phyloP scores from a whole-genome alignment of 2,888 invertebrate species.

The Eucera pruinosa region DNA sequence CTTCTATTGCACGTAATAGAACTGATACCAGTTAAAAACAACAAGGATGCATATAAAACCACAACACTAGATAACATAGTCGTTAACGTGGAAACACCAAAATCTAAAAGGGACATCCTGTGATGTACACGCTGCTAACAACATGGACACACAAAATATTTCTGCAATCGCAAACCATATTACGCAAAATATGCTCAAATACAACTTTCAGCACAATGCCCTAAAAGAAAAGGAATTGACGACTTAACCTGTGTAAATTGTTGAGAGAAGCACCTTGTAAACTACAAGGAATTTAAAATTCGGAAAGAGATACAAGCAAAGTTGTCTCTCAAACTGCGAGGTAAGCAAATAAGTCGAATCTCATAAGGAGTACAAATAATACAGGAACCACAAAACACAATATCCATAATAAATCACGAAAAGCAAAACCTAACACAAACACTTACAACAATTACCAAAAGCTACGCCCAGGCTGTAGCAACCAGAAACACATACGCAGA shows the following conservation, averaged over 20 bases:
- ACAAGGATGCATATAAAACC: no score
- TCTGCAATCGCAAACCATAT: not conserved
- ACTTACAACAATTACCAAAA: not conserved
- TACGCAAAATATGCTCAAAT: not conserved
- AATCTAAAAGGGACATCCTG: no score
- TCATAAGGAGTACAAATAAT: not conserved
- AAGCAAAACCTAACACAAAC: not conserved
- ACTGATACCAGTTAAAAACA: no score
- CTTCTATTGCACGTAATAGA: no score
- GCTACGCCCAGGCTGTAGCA: no score
- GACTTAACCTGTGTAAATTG: not conserved
- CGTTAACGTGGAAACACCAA: no score
- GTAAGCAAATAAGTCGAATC: not conserved
- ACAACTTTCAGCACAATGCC: no score
- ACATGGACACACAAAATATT: not conserved
- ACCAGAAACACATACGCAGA: not conserved
- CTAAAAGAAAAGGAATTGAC: not conserved
- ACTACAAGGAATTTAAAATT: not conserved
- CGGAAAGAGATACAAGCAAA: not conserved
- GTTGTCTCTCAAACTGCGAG: not conserved
- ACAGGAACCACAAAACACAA: no score
- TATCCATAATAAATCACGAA: not conserved
- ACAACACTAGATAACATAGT: no score
- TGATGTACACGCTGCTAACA: no score
- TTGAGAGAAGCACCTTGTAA: not conserved